These are phyloP conservation scores for Penaeus indicus DNA, from an alignment of 1,140 invertebrate genomes.

Conservation along the genomic window DNA sequence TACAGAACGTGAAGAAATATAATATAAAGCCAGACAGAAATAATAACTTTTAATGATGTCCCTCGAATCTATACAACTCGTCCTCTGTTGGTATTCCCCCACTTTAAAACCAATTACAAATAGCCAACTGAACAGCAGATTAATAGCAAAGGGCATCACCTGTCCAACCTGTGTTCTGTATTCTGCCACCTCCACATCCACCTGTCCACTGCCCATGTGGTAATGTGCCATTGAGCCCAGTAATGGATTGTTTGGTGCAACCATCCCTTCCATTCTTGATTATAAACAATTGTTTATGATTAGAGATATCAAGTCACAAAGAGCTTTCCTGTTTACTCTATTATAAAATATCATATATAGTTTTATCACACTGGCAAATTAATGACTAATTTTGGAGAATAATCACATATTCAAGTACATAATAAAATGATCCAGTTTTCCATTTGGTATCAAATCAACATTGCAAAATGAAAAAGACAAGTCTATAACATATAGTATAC, in stretches of 20 bases:
- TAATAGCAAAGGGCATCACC: too few relatives aligned
- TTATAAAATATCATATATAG: neutral
- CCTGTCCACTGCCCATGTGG: neutral
- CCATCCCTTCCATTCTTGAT: neutral
- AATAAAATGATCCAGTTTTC: neutral
- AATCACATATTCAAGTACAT: neutral
- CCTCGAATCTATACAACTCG: too few relatives aligned
- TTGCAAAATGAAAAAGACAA: neutral
- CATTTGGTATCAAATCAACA: neutral
- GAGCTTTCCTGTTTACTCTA: too few relatives aligned
- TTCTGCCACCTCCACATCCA: too few relatives aligned
- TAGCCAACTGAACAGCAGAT: neutral
- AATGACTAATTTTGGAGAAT: neutral
- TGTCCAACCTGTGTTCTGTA: too few relatives aligned
- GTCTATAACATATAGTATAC: neutral
- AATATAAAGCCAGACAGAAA: too few relatives aligned
- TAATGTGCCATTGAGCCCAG: neutral
- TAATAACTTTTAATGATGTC: too few relatives aligned
- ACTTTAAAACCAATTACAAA: neutral
- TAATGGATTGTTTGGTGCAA: constrained; percentile 16
- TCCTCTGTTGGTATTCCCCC: too few relatives aligned
- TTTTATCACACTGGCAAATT: neutral
- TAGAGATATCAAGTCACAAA: too few relatives aligned
- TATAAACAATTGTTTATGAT: too few relatives aligned
- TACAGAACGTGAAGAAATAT: too few relatives aligned